A percentile compares a stretch with the other conserved stretches of the same genome.
phyloP scores from a whole-genome alignment of 1,140 invertebrate genomes.

The Amphibalanus amphitrite region DNA sequence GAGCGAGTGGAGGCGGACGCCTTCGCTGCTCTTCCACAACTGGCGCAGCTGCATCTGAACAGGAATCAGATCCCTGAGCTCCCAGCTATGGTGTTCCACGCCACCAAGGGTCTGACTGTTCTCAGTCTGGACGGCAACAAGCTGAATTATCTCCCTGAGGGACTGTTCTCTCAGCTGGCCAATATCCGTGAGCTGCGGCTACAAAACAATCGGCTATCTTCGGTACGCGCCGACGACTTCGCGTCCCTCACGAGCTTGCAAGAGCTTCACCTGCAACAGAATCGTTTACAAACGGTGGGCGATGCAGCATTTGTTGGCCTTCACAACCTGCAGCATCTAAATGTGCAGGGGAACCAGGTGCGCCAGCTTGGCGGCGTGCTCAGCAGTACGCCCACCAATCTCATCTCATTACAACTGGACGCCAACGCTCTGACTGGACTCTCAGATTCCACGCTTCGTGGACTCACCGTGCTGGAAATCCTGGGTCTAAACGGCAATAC shows the following conservation, averaged over 20 bases:
- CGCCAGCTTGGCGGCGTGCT: slow-evolving; percentile 62
- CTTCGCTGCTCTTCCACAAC: slow-evolving; percentile 47
- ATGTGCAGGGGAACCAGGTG: slow-evolving; percentile 64
- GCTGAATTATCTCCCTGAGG: slow-evolving; percentile 56
- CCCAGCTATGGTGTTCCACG: slow-evolving; percentile 49
- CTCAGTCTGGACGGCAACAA: slow-evolving; percentile 80
- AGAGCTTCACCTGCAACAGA: slow-evolving; percentile 74
- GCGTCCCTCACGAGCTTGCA: slow-evolving; percentile 55
- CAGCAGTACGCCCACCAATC: slow-evolving; percentile 38
- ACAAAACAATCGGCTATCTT: slow-evolving; percentile 60
- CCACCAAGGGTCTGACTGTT: slow-evolving; percentile 53
- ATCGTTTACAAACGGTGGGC: slow-evolving; percentile 59
- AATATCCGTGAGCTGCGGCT: slow-evolving; percentile 62
- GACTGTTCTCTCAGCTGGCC: slow-evolving; percentile 53
- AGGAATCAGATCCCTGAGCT: slow-evolving; percentile 66
- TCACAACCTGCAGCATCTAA: slow-evolving; percentile 66
- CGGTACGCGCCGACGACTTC: slow-evolving; percentile 58
- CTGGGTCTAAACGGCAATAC: slow-evolving; percentile 72
- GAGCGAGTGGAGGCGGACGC: slow-evolving; percentile 50
- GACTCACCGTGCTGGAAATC: slow-evolving; percentile 60
- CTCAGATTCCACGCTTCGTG: slow-evolving; percentile 55
- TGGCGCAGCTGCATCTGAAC: slow-evolving; percentile 66
- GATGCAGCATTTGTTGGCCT: slow-evolving; percentile 63
- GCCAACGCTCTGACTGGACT: slow-evolving; percentile 57
- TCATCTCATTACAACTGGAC: slow-evolving; percentile 69